Evolutionary conservation across 1,140 invertebrate genomes (phyloP), one percentile per base, ranked within the genome.

Genomic region (Armadillidium nasatum): DNA sequence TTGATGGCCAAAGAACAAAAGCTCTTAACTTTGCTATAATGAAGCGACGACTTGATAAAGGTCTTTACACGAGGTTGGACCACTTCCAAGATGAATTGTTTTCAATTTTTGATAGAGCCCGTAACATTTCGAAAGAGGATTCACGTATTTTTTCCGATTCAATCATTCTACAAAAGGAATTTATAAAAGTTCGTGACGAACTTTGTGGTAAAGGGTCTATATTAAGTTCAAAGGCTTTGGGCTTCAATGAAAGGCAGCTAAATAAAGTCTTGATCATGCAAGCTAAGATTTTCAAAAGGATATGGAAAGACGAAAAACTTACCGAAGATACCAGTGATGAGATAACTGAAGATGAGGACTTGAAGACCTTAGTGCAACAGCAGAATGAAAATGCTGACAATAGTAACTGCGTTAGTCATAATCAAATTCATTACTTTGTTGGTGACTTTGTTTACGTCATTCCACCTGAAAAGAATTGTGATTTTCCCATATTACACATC

Each of bases 1-100:
- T 60, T 19, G 50, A 60, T 4, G 50, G 50, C 11, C 50, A 60
- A 19, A 60, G 19, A 19, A 60, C 50, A 60, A 13, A 19, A 60
- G 50, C 90, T 0, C 86, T 95, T 22, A 94, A 93, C 0, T 85
- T 95, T 75, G 93, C 95, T 84, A 85, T 95, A 44, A 92, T 96
- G 44, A 95, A 95, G 83, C 86, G 93, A 13, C 86, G 93, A 7
- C 85, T 95, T 19, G 93, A 96, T 83, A 89, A 92, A 83, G 93
- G 94, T 9, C 88, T 94, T 15, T 99, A 99, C 84, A 91, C 93
- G 80, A 87, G 97, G 23, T 85, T 99, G 44, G 97, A 99, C 85
- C 88, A 91, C 70, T 99, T 99, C 85, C 97, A 99, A 87, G 94
- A 96, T 83, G 97, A 99, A 83, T 90, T 99, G 82, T 99, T 99